phyloP scores from a whole-genome alignment of 1,140 invertebrate species.

The Lamellibrachia luymesi region DNA sequence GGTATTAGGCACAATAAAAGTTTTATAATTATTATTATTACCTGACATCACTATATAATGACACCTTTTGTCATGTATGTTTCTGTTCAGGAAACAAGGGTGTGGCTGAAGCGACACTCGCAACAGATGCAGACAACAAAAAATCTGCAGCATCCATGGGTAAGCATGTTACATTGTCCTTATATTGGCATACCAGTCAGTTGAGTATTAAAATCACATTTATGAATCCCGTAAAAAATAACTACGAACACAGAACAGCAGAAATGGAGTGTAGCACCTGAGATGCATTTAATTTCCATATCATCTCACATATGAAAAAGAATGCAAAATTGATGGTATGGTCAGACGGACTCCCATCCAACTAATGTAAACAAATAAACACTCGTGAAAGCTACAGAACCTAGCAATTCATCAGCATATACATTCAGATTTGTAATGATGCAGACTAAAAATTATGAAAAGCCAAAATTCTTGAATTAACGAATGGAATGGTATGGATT shows the following conservation, averaged over 20 bases:
- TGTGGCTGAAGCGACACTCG: background rate
- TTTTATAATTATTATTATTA: too few species aligned
- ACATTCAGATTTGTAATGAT: too few species aligned
- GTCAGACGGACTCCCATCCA: too few species aligned
- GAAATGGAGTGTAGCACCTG: background rate
- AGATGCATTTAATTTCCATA: background rate
- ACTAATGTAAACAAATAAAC: too few species aligned
- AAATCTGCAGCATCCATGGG: background rate
- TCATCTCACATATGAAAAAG: too few species aligned
- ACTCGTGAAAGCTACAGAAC: too few species aligned
- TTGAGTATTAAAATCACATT: background rate
- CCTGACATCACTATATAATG: background rate
- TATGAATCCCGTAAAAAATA: background rate
- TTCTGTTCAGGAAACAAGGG: background rate
- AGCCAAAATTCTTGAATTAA: background rate
- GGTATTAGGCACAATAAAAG: too few species aligned
- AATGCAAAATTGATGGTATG: too few species aligned
- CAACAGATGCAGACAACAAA: background rate
- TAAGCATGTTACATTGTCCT: background rate
- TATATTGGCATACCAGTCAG: background rate
- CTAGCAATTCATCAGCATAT: too few species aligned
- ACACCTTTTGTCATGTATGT: background rate
- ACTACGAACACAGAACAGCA: background rate
- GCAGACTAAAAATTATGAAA: background rate
- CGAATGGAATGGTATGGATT: background rate